Evolutionary conservation across 2,113 vertebrate species (phyloP).

Genomic region (Pelvicachromis taeniatus): DNA sequence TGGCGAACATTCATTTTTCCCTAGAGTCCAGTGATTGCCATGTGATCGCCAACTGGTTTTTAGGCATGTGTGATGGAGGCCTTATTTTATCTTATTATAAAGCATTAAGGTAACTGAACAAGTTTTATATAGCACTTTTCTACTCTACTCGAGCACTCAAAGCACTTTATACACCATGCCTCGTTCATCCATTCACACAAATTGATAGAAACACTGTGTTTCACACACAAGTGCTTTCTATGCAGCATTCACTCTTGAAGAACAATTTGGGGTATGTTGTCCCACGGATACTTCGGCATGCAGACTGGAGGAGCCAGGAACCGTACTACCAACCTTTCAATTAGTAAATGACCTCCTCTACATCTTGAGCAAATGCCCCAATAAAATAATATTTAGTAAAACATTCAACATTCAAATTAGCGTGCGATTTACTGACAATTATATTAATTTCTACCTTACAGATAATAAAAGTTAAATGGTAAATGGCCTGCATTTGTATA

Average conservation of each 20-base stretch:
- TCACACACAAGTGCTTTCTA: neutral
- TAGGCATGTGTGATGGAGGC: neutral
- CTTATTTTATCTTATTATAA: neutral
- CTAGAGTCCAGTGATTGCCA: neutral
- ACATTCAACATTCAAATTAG: neutral
- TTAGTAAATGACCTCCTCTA: neutral
- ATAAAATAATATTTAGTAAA: neutral
- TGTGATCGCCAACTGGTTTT: neutral
- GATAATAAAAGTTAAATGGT: neutral
- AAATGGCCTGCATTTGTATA: too few relatives aligned
- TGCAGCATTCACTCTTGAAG: neutral
- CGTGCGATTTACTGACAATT: neutral
- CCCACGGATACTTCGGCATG: neutral
- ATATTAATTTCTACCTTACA: neutral
- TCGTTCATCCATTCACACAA: neutral
- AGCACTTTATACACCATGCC: neutral
- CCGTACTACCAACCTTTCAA: neutral
- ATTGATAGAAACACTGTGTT: neutral
- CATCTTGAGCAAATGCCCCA: accelerated
- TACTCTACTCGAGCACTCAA: neutral
- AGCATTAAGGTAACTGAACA: neutral
- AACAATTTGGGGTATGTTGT: neutral
- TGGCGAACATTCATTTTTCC: neutral
- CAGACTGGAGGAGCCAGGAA: neutral
- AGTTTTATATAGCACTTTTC: neutral